Evolutionary conservation across 1,140 invertebrate genomes (phyloP), one percentile per base, ranked within the genome.

Genomic region (Matsumurasca onukii): DNA sequence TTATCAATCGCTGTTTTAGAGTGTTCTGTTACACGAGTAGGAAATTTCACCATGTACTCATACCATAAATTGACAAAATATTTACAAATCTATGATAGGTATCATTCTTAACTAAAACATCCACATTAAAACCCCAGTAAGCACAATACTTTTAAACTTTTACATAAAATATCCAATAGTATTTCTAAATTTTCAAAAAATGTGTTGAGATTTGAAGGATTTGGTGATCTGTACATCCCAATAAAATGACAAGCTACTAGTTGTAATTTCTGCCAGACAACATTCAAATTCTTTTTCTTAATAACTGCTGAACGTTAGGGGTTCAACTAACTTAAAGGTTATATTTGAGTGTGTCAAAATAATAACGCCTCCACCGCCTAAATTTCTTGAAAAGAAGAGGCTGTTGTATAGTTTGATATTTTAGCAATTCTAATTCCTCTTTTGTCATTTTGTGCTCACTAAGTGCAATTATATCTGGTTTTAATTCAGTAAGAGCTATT

Each of bases 141-240:
- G n/a, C 3, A 51, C 24, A 9, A 51, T 22, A 22, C 24, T 51
- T 51, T 51, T 3, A 22, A 51, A 51, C n/a, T 51, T 51, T 5
- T 51, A 51, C 49, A 51, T 3, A 51, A 3, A 51, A 51, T 20
- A 51, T 51, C 5, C 24, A 51, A 51, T 51, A 51, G 24, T 3
- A 51, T 51, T 51, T 51, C 49, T n/a, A 51, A n/a, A 51, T 51
- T 51, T 51, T 51, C 49, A 51, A 51, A 51, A 51, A 51, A 51
- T 51, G 5, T 5, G n/a, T 51, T 20, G 3, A 51, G n/a, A n/a
- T 51, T 51, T 51, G n/a, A 3, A n/a, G 5, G 3, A 20, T 51
- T 51, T 12, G n/a, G 49, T 3, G n/a, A 51, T 12, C 49, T 51
- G 24, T 51, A 51, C n/a, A 51, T 51, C n/a, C 34, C 9, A 45